Conservation (phyloP, 2,888 invertebrate genomes). For the Nephrotoma appendiculata region DNA sequence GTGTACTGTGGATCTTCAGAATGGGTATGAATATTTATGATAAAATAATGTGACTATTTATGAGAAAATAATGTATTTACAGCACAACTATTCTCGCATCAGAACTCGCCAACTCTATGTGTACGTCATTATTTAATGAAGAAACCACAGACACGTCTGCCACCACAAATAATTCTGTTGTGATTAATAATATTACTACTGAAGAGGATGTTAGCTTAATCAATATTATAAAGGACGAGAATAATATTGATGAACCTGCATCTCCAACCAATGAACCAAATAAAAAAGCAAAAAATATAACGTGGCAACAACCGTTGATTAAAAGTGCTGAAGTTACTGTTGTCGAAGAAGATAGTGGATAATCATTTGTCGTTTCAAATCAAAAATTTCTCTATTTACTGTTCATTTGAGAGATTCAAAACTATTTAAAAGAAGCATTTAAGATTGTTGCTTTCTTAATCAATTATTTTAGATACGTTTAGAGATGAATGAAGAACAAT, state of each 20-base stretch:
- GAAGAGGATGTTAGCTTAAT: neutral
- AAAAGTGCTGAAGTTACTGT: neutral
- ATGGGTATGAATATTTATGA: constrained; percentile 14
- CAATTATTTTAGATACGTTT: neutral
- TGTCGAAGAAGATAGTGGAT: neutral
- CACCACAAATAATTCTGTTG: neutral
- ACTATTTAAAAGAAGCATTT: neutral
- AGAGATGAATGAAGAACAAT: neutral
- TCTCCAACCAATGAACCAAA: neutral
- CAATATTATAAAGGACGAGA: neutral
- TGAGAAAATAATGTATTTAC: neutral
- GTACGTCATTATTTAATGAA: constrained; percentile 14
- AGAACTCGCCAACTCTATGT: constrained; percentile 17
- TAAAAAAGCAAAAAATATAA: constrained; percentile 2
- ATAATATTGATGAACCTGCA: neutral
- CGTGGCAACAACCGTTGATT: neutral
- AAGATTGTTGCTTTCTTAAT: neutral
- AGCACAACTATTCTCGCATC: constrained; percentile 16
- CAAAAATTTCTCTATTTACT: constrained; percentile 1
- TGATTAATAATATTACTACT: neutral
- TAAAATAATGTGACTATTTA: neutral
- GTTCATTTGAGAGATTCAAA: constrained; percentile 1
- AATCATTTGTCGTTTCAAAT: neutral
- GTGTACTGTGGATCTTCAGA: constrained; percentile 15
- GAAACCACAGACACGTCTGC: constrained; percentile 4